Percentiles rank a stretch among this genome's conserved stretches.
Evolutionary conservation across 1,140 invertebrate genomes (phyloP).

Genomic region (Diorhabda sublineata): DNA sequence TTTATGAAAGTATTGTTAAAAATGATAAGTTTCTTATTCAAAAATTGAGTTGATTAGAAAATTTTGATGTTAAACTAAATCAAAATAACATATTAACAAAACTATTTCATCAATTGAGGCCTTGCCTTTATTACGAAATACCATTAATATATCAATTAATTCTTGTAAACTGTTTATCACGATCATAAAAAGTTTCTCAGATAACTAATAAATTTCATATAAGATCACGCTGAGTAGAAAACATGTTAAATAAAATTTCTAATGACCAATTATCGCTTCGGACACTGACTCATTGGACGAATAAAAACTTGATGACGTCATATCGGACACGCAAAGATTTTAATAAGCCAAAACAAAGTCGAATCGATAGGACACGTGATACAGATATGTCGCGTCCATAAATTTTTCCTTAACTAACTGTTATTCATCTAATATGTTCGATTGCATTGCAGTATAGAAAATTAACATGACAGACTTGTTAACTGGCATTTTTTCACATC

Average conservation of each 20-base stretch:
- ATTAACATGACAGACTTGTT: neutral
- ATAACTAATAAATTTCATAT: too few species aligned
- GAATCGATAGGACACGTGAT: neutral
- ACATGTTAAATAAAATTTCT: neutral
- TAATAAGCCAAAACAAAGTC: neutral
- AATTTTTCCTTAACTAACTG: neutral
- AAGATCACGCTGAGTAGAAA: neutral
- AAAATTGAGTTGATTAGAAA: too few species aligned
- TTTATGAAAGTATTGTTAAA: too few species aligned
- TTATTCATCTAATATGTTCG: neutral
- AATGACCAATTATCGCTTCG: slow-evolving; percentile 1
- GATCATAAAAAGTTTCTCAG: too few species aligned
- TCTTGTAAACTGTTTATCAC: too few species aligned
- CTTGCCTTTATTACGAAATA: too few species aligned
- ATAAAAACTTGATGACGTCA: neutral
- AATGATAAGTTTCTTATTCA: too few species aligned
- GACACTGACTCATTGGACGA: neutral
- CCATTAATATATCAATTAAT: too few species aligned
- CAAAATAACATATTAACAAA: too few species aligned
- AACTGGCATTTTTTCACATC: neutral
- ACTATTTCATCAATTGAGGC: too few species aligned
- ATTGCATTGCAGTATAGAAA: neutral
- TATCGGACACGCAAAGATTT: neutral
- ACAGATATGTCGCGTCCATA: neutral
- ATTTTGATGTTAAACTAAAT: too few species aligned